Percentiles rank a stretch among this genome's conserved stretches.
Conservation (phyloP, 2,888 invertebrate species). For the Ceramica pisi region DNA sequence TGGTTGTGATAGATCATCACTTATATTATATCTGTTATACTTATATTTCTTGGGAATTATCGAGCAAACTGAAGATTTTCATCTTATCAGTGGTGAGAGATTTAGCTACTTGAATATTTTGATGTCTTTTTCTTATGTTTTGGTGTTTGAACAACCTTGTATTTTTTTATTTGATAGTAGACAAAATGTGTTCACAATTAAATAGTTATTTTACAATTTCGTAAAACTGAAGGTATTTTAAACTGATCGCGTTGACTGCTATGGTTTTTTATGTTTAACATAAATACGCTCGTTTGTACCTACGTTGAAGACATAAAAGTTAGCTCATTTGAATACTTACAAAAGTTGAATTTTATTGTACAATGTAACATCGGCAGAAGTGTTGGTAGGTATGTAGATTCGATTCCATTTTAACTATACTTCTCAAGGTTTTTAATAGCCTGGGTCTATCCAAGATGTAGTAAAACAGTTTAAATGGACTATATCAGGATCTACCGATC, state of each 20-base stretch:
- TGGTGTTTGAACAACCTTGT: conserved; percentile 1
- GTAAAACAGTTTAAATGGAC: too few species aligned
- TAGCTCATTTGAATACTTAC: conserved; percentile 52
- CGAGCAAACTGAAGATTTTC: conserved; percentile 56
- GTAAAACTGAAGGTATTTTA: conserved; percentile 43
- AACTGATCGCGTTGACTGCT: conserved; percentile 35
- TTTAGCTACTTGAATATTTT: conserved; percentile 42
- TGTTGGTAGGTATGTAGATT: background rate
- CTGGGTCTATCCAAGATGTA: background rate
- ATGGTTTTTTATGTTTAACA: conserved; percentile 43
- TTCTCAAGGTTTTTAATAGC: conserved; percentile 3
- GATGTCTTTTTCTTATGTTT: conserved; percentile 17
- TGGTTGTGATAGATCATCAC: conserved; percentile 80
- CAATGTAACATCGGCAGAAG: background rate
- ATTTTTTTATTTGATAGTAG: background rate
- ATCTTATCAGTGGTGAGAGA: conserved; percentile 68
- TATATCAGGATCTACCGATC: too few species aligned
- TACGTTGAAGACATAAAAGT: conserved; percentile 46
- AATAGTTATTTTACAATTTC: conserved; percentile 38
- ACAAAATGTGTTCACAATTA: conserved; percentile 19
- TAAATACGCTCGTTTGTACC: conserved; percentile 15
- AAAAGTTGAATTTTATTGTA: conserved; percentile 25
- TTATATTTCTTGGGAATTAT: conserved; percentile 54
- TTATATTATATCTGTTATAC: conserved; percentile 48
- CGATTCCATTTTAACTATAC: background rate